A percentile compares a stretch with the other conserved stretches of the same genome.
Evolutionary conservation across 23 tunicate genomes (phyloP).

Genomic region (Trididemnum nubilum): DNA sequence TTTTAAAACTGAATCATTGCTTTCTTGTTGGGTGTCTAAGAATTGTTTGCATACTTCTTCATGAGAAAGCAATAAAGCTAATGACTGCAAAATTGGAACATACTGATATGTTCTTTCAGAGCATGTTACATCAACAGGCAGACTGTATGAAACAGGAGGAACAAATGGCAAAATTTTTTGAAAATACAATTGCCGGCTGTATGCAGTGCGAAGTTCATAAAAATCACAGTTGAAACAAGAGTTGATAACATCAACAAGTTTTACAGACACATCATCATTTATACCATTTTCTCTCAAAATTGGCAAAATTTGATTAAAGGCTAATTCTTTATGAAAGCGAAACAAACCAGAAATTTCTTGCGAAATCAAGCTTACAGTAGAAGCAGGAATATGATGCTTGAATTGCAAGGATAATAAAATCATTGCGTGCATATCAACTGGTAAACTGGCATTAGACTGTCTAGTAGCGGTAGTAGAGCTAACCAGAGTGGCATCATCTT

Average conservation of each 20-base stretch:
- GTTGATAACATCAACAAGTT: background rate
- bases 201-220: constrained; percentile 7
- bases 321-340: background rate
- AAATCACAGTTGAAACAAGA: background rate
- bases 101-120: constrained; percentile 2
- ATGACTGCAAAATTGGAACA: constrained; percentile 29
- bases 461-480: too few relatives aligned
- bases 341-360: background rate
- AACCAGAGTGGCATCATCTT: too few relatives aligned
- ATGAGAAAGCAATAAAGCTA: constrained; percentile 12
- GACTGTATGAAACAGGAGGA: constrained; percentile 2
- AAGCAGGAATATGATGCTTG: constrained; percentile 10
- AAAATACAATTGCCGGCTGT: background rate
- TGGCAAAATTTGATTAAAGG: background rate
- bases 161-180: background rate
- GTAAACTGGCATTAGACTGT: background rate
- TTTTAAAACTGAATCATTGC: background rate
- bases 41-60: constrained; percentile 26
- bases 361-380: background rate
- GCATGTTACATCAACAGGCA: background rate
- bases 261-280: background rate
- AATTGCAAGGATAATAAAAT: background rate
- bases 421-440: background rate
- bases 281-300: background rate
- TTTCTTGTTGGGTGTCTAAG: background rate